These are phyloP conservation scores for Gonocerus acuteangulatus DNA, from an alignment of 2,888 invertebrate species.

Conservation along the genomic window DNA sequence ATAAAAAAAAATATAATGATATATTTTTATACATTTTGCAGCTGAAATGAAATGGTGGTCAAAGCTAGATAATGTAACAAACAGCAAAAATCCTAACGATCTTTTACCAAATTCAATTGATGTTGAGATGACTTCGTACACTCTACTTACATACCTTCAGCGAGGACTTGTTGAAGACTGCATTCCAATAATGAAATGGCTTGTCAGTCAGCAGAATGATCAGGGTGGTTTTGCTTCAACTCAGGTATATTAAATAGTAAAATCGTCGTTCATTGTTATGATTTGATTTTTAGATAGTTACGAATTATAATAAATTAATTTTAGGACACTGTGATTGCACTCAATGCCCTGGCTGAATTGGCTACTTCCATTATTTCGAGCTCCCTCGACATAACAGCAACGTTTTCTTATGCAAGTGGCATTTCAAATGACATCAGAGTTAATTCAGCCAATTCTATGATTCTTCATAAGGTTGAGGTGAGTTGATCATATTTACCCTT, in stretches of 20 bases:
- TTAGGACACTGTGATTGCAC: constrained; percentile 66
- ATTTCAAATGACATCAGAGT: constrained; percentile 51
- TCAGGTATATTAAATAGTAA: constrained; percentile 49
- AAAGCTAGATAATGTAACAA: constrained; percentile 50
- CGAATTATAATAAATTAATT: too few relatives aligned
- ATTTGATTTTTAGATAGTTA: too few relatives aligned
- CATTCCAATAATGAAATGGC: constrained; percentile 63
- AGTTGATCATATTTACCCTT: background rate
- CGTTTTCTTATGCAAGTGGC: constrained; percentile 47
- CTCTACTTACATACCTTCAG: constrained; percentile 59
- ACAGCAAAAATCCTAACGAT: constrained; percentile 57
- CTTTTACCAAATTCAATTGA: constrained; percentile 61
- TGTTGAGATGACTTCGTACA: constrained; percentile 84
- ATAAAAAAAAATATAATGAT: background rate
- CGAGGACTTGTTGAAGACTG: constrained; percentile 49
- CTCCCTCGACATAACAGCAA: constrained; percentile 50
- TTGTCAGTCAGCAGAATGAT: constrained; percentile 60
- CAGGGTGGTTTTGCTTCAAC: constrained; percentile 66
- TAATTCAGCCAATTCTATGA: constrained; percentile 67
- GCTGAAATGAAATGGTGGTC: constrained; percentile 66
- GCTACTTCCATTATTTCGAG: constrained; percentile 52
- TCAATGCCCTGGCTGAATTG: constrained; percentile 61
- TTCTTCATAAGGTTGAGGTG: constrained; percentile 73
- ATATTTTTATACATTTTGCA: constrained; percentile 15
- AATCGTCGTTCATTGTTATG: constrained; percentile 42